phyloP scores from a whole-genome alignment of 1,140 invertebrate genomes.

The Eumaeus atala region DNA sequence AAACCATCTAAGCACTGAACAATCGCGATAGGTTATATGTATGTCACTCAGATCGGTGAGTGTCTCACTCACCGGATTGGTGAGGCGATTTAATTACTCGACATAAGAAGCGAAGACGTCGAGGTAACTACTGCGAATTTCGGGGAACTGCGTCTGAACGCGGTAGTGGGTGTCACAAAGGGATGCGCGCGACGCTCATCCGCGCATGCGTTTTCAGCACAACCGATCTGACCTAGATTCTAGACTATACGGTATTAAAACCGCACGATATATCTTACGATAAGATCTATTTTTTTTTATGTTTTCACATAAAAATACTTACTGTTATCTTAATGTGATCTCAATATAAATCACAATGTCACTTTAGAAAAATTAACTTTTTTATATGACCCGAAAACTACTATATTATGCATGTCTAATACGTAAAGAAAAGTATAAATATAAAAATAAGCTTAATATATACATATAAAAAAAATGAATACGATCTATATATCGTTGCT shows the following conservation, averaged over 20 bases:
- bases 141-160: slow-evolving; percentile 25
- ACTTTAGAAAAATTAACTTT: no score
- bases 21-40: slow-evolving; percentile 25
- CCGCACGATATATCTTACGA: not conserved
- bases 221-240: slow-evolving; percentile 44
- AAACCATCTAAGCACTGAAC: slow-evolving; percentile 36
- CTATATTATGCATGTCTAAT: no score
- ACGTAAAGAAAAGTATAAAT: no score
- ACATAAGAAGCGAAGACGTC: slow-evolving; percentile 24
- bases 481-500: no score
- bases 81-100: slow-evolving; percentile 21
- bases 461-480: no score
- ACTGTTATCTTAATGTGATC: no score
- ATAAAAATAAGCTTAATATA: no score
- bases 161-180: slow-evolving; percentile 21
- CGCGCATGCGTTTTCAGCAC: slow-evolving; percentile 27
- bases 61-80: slow-evolving; percentile 44
- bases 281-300: no score
- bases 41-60: slow-evolving; percentile 19
- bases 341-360: no score
- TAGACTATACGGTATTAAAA: slow-evolving; percentile 21
- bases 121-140: slow-evolving; percentile 30
- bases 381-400: no score
- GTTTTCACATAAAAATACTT: no score
- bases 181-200: slow-evolving; percentile 30